Conservation (phyloP, 2,888 invertebrate species). For the Lasioglossum leucozonium region DNA sequence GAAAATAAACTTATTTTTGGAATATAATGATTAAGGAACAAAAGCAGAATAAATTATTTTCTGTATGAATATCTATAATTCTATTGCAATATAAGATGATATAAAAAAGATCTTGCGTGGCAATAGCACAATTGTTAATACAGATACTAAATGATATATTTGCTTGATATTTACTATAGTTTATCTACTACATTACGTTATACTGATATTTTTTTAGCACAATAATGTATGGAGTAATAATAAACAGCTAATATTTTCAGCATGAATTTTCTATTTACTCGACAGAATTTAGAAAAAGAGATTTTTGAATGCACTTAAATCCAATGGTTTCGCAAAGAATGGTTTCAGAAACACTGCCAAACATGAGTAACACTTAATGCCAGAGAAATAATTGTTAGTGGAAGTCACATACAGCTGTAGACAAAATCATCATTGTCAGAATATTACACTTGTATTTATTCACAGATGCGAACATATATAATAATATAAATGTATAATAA, state of each 20-base stretch:
- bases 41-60: slow-evolving; percentile 32
- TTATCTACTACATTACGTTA: slow-evolving; percentile 26
- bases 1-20: slow-evolving; percentile 40
- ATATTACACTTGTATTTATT: slow-evolving; percentile 53
- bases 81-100: slow-evolving; percentile 11
- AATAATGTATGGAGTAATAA: neutral
- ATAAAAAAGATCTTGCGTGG: neutral
- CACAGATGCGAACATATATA: slow-evolving; percentile 15
- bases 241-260: neutral
- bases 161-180: slow-evolving; percentile 14
- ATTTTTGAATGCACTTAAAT: slow-evolving; percentile 1
- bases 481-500: slow-evolving; percentile 35
- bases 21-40: slow-evolving; percentile 29
- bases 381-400: slow-evolving; percentile 37
- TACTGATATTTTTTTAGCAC: slow-evolving; percentile 9
- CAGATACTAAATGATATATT: neutral
- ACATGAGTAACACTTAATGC: slow-evolving; percentile 38
- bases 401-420: slow-evolving; percentile 30
- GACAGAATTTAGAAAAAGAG: slow-evolving; percentile 6
- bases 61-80: slow-evolving; percentile 13
- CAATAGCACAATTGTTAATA: slow-evolving; percentile 3
- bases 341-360: slow-evolving; percentile 57
- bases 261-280: neutral
- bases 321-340: slow-evolving; percentile 41
- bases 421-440: slow-evolving; percentile 53